These are phyloP conservation scores for Oscheius sp. DNA, from an alignment of 2,888 invertebrate species.

Conservation along the genomic window DNA sequence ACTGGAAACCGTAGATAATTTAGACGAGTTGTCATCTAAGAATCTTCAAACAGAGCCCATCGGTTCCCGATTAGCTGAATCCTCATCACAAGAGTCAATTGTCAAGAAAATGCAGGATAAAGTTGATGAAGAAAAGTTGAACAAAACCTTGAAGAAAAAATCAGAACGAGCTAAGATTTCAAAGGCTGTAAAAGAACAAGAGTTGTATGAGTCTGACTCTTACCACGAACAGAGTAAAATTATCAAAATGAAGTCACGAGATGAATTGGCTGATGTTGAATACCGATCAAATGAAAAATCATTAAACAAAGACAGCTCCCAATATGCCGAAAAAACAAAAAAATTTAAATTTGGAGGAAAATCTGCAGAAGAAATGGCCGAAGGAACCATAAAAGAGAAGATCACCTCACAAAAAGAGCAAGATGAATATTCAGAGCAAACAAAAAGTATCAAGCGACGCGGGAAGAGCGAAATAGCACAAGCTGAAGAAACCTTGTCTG, in stretches of 20 bases:
- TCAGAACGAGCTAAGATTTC: not conserved
- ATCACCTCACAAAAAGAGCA: not conserved
- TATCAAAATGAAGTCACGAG: not conserved
- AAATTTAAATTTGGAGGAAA: not conserved
- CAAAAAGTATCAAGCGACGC: slow-evolving; percentile 1
- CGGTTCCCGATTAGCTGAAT: not conserved
- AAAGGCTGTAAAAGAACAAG: not conserved
- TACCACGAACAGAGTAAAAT: slow-evolving; percentile 19
- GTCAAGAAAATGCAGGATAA: slow-evolving; percentile 23
- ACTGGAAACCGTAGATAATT: not conserved
- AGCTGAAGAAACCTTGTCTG: not conserved
- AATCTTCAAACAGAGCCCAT: slow-evolving; percentile 1
- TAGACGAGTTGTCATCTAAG: not conserved
- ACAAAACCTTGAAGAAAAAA: slow-evolving; percentile 9
- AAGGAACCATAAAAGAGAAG: slow-evolving; percentile 1
- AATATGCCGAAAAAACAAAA: slow-evolving; percentile 2
- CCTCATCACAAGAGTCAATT: slow-evolving; percentile 11
- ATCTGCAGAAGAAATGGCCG: not conserved
- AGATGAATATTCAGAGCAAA: slow-evolving; percentile 12
- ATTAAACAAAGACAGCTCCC: not conserved
- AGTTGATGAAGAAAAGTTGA: slow-evolving; percentile 2
- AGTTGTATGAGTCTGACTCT: not conserved
- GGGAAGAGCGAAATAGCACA: not conserved
- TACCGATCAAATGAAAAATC: not conserved
- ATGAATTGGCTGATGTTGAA: not conserved